Base-by-base conservation (phyloP, 2,888 invertebrate species). In the Plebejus melissa region DNA sequence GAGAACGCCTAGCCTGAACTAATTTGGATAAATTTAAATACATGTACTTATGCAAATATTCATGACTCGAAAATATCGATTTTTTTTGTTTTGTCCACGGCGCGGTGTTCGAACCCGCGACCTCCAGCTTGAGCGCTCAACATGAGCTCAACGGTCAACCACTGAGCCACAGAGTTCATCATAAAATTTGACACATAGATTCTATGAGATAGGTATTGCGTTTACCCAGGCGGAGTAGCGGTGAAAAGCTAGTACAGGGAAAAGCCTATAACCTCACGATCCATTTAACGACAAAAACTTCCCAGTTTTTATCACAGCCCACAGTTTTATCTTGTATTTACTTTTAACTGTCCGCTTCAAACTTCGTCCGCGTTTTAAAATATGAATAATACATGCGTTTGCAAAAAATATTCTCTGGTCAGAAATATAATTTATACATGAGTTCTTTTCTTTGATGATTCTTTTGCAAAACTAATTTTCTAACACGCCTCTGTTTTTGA, bases 321-420 rank as follows among this genome's bases (percentile, higher is more conserved):
- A 36, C n/a, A 70, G 70, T 41, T 70, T 41, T 22, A 70, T 16
- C 38, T 70, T 70, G 3, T 41, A 70, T 70, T 41, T 41, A 70
- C 41, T 70, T 70, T 70, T 70, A 41, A 70, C 41, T 38, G 2
- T 7, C 65, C 65, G 65, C 65, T 65, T 28, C 4, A 32, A 65
- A 65, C 65, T 65, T 65, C 32, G 65, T 32, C 65, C 13, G 16
- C 65, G 65, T 65, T 65, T 65, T 36, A 65, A 32, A 65, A 65
- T 65, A 65, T 65, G 65, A 65, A 65, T 65, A 65, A 65, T 32
- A 65, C 65, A 65, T 65, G 65, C 65, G 65, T 65, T 65, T 65
- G 32, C 32, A 36, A 65, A 65, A 65, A 36, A 1, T 16, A 65
- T 36, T 32, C 36, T 13, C 32, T 13, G 65, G 65, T 65, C 65